Base-by-base conservation (phyloP, 2,113 vertebrate genomes). In the Saguinus imperator region DNA sequence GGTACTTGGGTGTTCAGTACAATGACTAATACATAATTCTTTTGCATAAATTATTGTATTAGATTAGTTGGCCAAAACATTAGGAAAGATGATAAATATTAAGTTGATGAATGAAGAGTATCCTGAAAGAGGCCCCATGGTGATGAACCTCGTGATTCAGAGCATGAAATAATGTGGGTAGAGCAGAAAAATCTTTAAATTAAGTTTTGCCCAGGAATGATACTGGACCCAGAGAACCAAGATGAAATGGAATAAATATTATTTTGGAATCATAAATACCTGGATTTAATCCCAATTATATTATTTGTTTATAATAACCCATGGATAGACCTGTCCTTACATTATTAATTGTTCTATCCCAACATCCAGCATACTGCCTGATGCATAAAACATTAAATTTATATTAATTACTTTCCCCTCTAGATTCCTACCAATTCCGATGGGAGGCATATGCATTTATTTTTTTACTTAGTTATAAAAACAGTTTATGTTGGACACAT, bases 191-290 rank as follows among this genome's bases (percentile, higher is more conserved):
- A 94, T 40, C 32, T 68, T 68, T 86, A 73, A 43, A 73, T 66
- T 43, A 66, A 11, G 7, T 66, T 94, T 89, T 50, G 0, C 37
- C 27, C 8, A 80, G 29, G 3, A 16, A 5, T 79, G 8, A 45
- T 92, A 83, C 1, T 61, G 18, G 7, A 94, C 77, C 21, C 73
- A 37, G 37, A 10, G 55, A 14, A 87, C 5, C 52, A 83, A 82
- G n/a, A 91, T 82, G 18, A 95, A 95, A 95, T 27, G 32, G 20
- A 77, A 91, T 82, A 61, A 50, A 37, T 81, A 48, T 40, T 89
- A 73, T 40, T 87, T 93, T 85, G 50, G 29, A 93, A 88, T 84
- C 5, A 76, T 48, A 84, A 88, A 86, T 50, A 48, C 5, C 1
- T 80, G n/a, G 1, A n/a, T 94, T 77, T n/a, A 92, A 37, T 43